Conservation (phyloP, 2,888 invertebrate genomes). For the Acanthococcus lagerstroemiae region DNA sequence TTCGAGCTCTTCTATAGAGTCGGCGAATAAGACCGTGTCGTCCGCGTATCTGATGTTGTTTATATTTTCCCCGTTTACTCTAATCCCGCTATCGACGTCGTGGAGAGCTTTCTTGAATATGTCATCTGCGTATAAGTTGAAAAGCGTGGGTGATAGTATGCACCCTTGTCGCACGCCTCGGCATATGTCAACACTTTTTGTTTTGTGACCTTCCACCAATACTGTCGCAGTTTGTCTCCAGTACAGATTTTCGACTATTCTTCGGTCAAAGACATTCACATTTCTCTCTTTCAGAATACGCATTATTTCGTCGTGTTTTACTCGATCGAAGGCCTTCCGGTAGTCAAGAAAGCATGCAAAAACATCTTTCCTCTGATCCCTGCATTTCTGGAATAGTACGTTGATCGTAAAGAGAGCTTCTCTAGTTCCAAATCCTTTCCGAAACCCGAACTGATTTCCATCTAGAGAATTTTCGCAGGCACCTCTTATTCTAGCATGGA, state of each 20-base stretch:
- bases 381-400: constrained; percentile 27
- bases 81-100: too few species aligned
- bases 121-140: constrained; percentile 9
- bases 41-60: constrained; percentile 6
- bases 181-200: constrained; percentile 22
- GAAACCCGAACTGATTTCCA: constrained; percentile 35
- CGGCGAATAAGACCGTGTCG: constrained; percentile 6
- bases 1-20: constrained; percentile 4
- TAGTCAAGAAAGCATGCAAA: constrained; percentile 31
- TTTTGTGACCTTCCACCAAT: constrained; percentile 14
- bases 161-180: constrained; percentile 16
- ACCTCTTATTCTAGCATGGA: too few species aligned
- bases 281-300: constrained; percentile 31
- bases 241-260: constrained; percentile 29
- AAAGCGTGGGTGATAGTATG: constrained; percentile 5
- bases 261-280: constrained; percentile 22
- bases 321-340: constrained; percentile 36
- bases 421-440: constrained; percentile 23
- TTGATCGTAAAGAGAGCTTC: too few species aligned
- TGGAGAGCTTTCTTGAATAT: constrained; percentile 1
- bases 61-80: too few species aligned
- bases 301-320: constrained; percentile 33
- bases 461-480: too few species aligned
- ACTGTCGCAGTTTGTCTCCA: constrained; percentile 29
- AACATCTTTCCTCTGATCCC: constrained; percentile 21